Evolutionary conservation across 2,797 vertebrate species (phyloP).

Genomic region (Squalus acanthias): DNA sequence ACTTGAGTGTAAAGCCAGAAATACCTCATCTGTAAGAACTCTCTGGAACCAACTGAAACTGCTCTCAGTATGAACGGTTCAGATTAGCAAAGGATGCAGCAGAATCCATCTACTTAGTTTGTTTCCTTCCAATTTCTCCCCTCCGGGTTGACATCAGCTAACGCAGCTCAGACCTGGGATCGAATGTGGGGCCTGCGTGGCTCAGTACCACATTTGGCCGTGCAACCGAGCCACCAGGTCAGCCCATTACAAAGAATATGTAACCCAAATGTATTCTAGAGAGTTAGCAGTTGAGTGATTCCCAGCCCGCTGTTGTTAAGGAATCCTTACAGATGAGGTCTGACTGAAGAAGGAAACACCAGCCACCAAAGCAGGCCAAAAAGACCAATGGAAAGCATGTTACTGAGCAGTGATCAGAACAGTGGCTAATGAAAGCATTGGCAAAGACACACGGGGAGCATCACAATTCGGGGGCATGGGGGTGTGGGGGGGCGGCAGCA

Average conservation of each 20-base stretch:
- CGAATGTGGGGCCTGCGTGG: too few species aligned
- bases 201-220: not conserved
- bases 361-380: not conserved
- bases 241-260: not conserved
- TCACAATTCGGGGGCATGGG: not conserved
- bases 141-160: not conserved
- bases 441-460: not conserved
- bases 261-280: not conserved
- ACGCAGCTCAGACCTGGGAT: not conserved
- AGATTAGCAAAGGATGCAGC: not conserved
- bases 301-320: not conserved
- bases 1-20: not conserved
- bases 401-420: not conserved
- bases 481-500: not conserved
- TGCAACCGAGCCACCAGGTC: not conserved
- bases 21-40: slow-evolving; percentile 28
- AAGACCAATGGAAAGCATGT: not conserved
- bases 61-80: not conserved
- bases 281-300: not conserved
- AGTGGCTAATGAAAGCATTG: not conserved
- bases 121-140: not conserved
- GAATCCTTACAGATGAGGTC: not conserved
- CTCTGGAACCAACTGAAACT: not conserved
- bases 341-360: not conserved
- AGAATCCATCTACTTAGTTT: not conserved